Evolutionary conservation across 2,113 vertebrate species (phyloP).

Genomic region (Sigmodon hispidus): DNA sequence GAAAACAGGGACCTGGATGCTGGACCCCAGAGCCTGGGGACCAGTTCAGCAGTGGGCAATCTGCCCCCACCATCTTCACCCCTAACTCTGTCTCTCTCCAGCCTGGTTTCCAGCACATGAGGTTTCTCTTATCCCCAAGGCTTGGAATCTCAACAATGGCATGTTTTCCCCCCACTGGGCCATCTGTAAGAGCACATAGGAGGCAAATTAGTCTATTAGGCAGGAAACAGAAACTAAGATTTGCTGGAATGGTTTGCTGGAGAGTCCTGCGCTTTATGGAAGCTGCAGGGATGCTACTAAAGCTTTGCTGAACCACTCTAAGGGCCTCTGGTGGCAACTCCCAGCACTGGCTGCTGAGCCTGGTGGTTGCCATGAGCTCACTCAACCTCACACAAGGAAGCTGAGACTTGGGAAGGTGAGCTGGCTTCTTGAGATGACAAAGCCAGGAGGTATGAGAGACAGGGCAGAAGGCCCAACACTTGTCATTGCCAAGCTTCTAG

Average conservation of each 20-base stretch:
- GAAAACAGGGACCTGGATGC: neutral
- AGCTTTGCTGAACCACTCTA: neutral
- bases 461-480: neutral
- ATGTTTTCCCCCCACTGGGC: constrained; percentile 60
- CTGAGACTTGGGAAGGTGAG: neutral
- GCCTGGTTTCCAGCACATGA: neutral
- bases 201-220: constrained; percentile 78
- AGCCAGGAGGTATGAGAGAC: neutral
- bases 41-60: neutral
- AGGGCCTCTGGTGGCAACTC: neutral
- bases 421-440: neutral
- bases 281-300: neutral
- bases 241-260: constrained; percentile 65
- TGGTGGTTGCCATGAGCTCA: neutral
- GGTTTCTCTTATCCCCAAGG: constrained; percentile 20
- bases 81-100: neutral
- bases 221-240: constrained; percentile 70
- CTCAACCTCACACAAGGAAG: neutral
- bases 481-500: neutral
- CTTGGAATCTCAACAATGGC: constrained; percentile 65
- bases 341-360: neutral
- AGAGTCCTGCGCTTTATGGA: constrained; percentile 18
- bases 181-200: constrained; percentile 71
- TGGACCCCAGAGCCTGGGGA: neutral
- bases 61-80: neutral